Evolutionary conservation across 2,113 vertebrate species (phyloP).

Genomic region (Oreochromis tanganicae): DNA sequence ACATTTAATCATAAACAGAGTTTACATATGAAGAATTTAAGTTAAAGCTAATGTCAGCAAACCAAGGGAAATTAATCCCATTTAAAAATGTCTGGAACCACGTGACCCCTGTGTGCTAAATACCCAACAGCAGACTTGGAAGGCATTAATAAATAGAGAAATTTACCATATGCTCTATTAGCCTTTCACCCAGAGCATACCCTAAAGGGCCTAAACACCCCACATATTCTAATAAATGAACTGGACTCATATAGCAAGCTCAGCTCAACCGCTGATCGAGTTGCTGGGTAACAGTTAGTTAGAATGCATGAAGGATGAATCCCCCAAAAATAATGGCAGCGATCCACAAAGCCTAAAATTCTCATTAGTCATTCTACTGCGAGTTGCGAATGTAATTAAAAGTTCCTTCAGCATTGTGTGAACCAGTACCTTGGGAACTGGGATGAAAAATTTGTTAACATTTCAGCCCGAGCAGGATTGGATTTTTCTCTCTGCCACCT

Average conservation of each 20-base stretch:
- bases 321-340: not conserved
- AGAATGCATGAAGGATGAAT: not conserved
- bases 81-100: not conserved
- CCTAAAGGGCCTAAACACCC: not conserved
- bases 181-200: not conserved
- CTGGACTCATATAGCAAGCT: not conserved
- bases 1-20: not conserved
- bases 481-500: not conserved
- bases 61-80: not conserved
- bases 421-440: constrained; percentile 21
- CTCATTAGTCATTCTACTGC: constrained; percentile 55
- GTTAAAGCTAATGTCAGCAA: not conserved
- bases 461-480: constrained; percentile 18
- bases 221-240: not conserved
- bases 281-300: not conserved
- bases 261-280: not conserved
- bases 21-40: not conserved
- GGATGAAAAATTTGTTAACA: constrained; percentile 22
- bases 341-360: constrained; percentile 38
- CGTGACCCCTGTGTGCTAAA: not conserved
- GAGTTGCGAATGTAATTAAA: constrained; percentile 57
- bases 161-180: constrained; percentile 22
- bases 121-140: not conserved
- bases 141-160: not conserved
- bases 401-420: constrained; percentile 24